Base-by-base conservation (phyloP, 2,113 vertebrate species). In the Apistogramma diplotaenia region DNA sequence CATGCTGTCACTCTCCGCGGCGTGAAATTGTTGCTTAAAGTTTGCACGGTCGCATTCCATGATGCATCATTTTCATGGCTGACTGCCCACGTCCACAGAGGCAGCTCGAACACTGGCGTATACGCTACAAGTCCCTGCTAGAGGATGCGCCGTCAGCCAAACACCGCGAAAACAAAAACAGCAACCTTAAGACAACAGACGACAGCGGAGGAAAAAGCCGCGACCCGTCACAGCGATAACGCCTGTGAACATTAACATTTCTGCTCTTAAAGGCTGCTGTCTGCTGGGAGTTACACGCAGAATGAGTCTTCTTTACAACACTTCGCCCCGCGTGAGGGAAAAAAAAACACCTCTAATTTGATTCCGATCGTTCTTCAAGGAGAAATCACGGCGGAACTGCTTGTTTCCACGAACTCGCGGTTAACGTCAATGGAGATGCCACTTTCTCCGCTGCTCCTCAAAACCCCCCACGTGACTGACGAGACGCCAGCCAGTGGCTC, bases 381-480 rank as follows among this genome's bases (percentile, higher is more conserved):
- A 67, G 9, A 49, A 78, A 78, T 51, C 71, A 54, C 75, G 19
- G 40, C 43, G 2, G 53, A 4, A 59, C 56, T 18, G 23, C 3
- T 9, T 53, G 87, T 80, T 77, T 85, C 82, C 72, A 35, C 60
- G 56, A 83, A 86, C 61, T 84, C 81, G 37, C 74, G 74, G 78
- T 51, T 60, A 33, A 84, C 37, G 86, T 78, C 55, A 83, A 78
- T 58, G 82, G 62, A 29, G 59, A 80, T 86, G 76, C 83, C 86
- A 74, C 88, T 93, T 90, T 93, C 89, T 84, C 90, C 88, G 85
- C 91, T 83, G 93, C 93, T 89, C 93, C 93, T 90, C 73, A 83
- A 58, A 67, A 83, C 15, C 54, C 15, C 54, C 88, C 97, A 96
- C 95, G 95, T 96, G 96, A 95, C 89, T 25, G n/a, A n/a, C 27